Evolutionary conservation across 1,140 invertebrate species (phyloP).

Genomic region (Lineus longissimus): DNA sequence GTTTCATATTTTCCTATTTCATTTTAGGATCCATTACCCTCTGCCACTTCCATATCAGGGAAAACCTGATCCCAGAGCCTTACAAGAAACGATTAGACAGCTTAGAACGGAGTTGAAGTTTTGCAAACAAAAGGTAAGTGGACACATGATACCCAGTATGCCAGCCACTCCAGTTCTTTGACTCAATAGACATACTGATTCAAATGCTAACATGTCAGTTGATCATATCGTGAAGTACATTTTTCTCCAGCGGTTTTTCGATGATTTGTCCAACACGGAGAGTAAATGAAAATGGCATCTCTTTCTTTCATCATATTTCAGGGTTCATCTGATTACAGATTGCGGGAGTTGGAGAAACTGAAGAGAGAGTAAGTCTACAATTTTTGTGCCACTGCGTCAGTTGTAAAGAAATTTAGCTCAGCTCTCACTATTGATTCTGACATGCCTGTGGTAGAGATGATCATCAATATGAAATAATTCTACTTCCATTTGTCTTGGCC

Average conservation of each 20-base stretch:
- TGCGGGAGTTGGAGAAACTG: constrained; percentile 18
- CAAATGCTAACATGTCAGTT: background rate
- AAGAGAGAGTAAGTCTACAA: constrained; percentile 17
- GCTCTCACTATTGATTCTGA: too few relatives aligned
- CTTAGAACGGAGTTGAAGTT: constrained; percentile 38
- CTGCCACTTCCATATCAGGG: constrained; percentile 50
- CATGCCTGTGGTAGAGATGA: too few relatives aligned
- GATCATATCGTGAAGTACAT: too few relatives aligned
- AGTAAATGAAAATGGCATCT: background rate
- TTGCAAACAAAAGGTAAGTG: constrained; percentile 32
- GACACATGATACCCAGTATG: background rate
- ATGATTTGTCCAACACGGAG: too few relatives aligned
- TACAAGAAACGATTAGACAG: constrained; percentile 45
- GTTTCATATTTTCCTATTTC: background rate
- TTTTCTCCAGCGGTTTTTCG: too few relatives aligned
- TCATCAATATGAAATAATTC: too few relatives aligned
- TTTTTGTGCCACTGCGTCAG: too few relatives aligned
- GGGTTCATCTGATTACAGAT: constrained; percentile 15
- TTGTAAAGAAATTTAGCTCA: too few relatives aligned
- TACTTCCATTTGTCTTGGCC: too few relatives aligned
- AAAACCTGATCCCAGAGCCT: constrained; percentile 43
- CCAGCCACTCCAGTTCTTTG: background rate
- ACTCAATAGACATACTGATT: background rate
- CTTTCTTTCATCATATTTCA: constrained; percentile 6
- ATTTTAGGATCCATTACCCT: constrained; percentile 51